phyloP scores from a whole-genome alignment of 2,113 vertebrate species.

The Dromaius novaehollandiae region DNA sequence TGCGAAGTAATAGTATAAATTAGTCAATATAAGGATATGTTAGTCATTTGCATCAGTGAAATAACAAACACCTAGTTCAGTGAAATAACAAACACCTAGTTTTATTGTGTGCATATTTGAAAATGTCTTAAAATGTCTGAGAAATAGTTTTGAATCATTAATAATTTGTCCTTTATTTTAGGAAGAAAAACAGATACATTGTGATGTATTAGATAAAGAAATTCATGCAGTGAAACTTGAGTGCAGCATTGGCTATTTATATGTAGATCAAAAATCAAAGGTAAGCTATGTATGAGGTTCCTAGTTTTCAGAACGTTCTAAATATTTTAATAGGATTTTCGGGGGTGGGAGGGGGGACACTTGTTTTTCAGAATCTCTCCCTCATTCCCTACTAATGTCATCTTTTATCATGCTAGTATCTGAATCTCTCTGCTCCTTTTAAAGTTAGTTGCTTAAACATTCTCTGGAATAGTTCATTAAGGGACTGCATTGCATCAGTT shows the following conservation, averaged over 20 bases:
- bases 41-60: background rate
- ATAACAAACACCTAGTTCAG: background rate
- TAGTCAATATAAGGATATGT: background rate
- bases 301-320: background rate
- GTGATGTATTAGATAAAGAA: conserved; percentile 82
- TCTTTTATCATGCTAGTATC: background rate
- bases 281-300: conserved; percentile 68
- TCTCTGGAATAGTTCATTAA: background rate
- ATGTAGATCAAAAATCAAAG: conserved; percentile 83
- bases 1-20: background rate
- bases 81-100: background rate
- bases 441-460: background rate
- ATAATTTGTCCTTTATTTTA: conserved; percentile 61
- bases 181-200: conserved; percentile 87
- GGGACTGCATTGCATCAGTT: background rate
- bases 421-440: background rate
- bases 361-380: background rate
- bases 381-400: background rate
- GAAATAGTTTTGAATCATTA: background rate
- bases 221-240: conserved; percentile 75
- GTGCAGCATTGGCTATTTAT: conserved; percentile 85
- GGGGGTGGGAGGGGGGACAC: rapidly evolving
- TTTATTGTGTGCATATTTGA: background rate
- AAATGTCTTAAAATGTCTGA: background rate
- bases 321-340: background rate